Evolutionary conservation across 1,140 invertebrate genomes (phyloP), one percentile per base, ranked within the genome.

Genomic region (Mesaphorura yosii): DNA sequence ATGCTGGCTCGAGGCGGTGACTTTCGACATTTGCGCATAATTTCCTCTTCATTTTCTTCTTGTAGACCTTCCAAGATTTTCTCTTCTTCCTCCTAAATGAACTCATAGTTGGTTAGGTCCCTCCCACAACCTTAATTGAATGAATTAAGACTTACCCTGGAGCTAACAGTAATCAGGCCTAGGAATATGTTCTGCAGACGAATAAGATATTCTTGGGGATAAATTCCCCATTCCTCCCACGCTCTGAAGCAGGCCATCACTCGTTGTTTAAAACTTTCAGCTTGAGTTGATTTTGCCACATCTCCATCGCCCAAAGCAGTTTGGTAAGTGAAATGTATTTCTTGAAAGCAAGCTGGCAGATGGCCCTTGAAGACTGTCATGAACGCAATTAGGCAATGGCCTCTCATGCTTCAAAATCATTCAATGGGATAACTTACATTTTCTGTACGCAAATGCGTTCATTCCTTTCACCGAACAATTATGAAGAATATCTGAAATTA

Each of bases 181-280:
- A 91, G 71, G 66, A 99, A 98, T 12, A 88, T 78, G 68, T 93
- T 91, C 67, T 93, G 88, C 37, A 96, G 71, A 67, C 82, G 83
- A 42, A 88, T 80, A 26, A 99, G 73, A 70, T 90, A 91, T 55
- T 98, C 92, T 62, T 85, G 84, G 0, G 93, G 87, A 74, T 98
- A 99, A 45, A 99, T 81, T 27, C 87, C 81, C 84, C 92, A 96
- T 65, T 99, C 96, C 71, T 96, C 91, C 94, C 95, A 98, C 2
- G 92, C 90, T 66, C 88, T 79, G 66, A 98, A 86, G 64, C 91
- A 87, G 65, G 82, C 78, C 74, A 93, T 85, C n/a, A 98, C 86
- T 54, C 94, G 78, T 60, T 91, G 82, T 73, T 94, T 91, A 68
- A 96, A 97, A 29, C 93, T 91, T 73, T 98, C 94, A 28, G 90